phyloP scores from a whole-genome alignment of 2,113 vertebrate species.

The Origma solitaria region DNA sequence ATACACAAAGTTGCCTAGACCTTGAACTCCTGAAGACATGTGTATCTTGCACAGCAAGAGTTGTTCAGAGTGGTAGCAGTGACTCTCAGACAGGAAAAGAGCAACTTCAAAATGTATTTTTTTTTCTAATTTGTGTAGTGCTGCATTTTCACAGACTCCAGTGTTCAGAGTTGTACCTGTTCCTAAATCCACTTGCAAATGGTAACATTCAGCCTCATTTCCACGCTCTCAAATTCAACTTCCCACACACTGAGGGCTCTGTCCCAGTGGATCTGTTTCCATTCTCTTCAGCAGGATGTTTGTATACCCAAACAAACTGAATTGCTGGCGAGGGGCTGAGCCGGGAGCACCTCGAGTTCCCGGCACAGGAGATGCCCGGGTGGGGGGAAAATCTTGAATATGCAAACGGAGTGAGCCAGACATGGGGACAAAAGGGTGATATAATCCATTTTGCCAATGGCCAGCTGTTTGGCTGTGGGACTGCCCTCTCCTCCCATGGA shows the following conservation, averaged over 20 bases:
- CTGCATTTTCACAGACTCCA: background rate
- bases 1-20: background rate
- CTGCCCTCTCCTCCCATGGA: background rate
- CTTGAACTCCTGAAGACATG: background rate
- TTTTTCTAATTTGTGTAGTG: background rate
- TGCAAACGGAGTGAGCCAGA: background rate
- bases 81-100: background rate
- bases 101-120: background rate
- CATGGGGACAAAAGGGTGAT: background rate
- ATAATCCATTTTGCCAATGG: background rate
- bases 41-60: background rate
- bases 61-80: background rate
- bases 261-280: background rate
- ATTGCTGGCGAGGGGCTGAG: background rate
- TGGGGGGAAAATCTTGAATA: background rate
- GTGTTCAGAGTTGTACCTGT: background rate
- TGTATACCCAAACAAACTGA: rapidly evolving
- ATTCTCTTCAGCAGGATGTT: background rate
- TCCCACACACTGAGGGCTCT: background rate
- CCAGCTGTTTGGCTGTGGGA: background rate
- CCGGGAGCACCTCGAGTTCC: rapidly evolving
- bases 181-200: background rate
- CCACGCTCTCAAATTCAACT: background rate
- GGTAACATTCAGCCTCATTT: background rate
- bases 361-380: background rate